A percentile compares a stretch with the other conserved stretches of the same genome.
These are phyloP conservation scores for Zingel zingel DNA, from an alignment of 2,113 vertebrate genomes.

Conservation along the genomic window DNA sequence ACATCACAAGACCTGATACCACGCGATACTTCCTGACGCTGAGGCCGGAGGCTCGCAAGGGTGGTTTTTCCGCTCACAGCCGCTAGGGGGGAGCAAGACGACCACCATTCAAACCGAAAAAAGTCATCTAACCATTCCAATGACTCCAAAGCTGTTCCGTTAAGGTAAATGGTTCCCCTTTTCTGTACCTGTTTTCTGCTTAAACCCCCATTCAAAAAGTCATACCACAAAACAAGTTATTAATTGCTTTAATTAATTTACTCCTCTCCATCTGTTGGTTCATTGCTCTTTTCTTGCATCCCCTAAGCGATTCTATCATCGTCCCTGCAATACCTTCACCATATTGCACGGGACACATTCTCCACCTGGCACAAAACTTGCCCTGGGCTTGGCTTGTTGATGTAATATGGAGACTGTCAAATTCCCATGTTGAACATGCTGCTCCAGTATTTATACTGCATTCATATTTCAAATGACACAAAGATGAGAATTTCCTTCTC, in stretches of 20 bases:
- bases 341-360: conserved; percentile 21
- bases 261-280: conserved; percentile 35
- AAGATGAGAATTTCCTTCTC: conserved; percentile 37
- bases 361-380: conserved; percentile 37
- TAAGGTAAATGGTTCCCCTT: too few species aligned
- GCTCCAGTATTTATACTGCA: conserved; percentile 40
- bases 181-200: conserved; percentile 2
- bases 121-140: too few species aligned
- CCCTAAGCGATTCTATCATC: not conserved
- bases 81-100: too few species aligned
- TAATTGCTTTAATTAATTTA: not conserved
- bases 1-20: too few species aligned
- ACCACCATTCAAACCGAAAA: too few species aligned
- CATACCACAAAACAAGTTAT: conserved; percentile 7
- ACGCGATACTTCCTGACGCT: too few species aligned
- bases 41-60: too few species aligned
- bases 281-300: conserved; percentile 2
- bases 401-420: conserved; percentile 54
- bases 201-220: not conserved
- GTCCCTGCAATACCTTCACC: conserved; percentile 23
- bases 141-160: too few species aligned
- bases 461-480: conserved; percentile 64
- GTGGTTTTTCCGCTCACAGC: too few species aligned
- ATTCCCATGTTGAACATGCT: conserved; percentile 54
- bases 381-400: conserved; percentile 51